Conservation (phyloP, 1,140 invertebrate genomes). For the Penaeus indicus region DNA sequence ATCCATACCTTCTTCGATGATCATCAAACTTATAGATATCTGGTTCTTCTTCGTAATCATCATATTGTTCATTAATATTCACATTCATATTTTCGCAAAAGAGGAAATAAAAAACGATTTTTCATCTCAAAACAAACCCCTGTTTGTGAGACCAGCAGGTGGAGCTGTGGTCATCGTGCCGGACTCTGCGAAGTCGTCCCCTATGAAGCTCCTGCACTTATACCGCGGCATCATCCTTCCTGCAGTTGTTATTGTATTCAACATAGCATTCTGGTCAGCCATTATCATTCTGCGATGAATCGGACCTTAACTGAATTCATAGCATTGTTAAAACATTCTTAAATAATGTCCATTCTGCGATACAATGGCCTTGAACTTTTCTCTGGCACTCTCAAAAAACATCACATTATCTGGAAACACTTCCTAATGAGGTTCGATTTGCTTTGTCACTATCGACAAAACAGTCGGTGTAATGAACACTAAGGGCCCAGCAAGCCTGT, state of each 20-base stretch:
- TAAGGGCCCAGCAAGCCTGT: too few species aligned
- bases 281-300: not conserved
- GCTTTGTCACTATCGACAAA: too few species aligned
- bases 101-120: not conserved
- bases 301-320: too few species aligned
- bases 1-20: not conserved
- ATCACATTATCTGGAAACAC: too few species aligned
- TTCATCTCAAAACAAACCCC: not conserved
- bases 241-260: not conserved
- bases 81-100: slow-evolving; percentile 22
- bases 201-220: not conserved
- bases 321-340: too few species aligned
- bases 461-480: too few species aligned
- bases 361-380: too few species aligned
- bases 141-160: slow-evolving; percentile 28
- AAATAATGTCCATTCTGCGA: too few species aligned
- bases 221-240: slow-evolving; percentile 33
- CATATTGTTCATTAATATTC: slow-evolving; percentile 20
- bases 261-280: slow-evolving; percentile 21
- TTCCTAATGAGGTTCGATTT: too few species aligned
- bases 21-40: slow-evolving; percentile 25
- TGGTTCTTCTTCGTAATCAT: slow-evolving; percentile 18
- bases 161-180: slow-evolving; percentile 1
- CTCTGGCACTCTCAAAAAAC: too few species aligned
- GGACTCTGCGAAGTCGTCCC: not conserved